A percentile compares a stretch with the other conserved stretches of the same genome.
These are phyloP conservation scores for Capreolus pygargus DNA, from an alignment of 2,113 vertebrate genomes.

Conservation along the genomic window DNA sequence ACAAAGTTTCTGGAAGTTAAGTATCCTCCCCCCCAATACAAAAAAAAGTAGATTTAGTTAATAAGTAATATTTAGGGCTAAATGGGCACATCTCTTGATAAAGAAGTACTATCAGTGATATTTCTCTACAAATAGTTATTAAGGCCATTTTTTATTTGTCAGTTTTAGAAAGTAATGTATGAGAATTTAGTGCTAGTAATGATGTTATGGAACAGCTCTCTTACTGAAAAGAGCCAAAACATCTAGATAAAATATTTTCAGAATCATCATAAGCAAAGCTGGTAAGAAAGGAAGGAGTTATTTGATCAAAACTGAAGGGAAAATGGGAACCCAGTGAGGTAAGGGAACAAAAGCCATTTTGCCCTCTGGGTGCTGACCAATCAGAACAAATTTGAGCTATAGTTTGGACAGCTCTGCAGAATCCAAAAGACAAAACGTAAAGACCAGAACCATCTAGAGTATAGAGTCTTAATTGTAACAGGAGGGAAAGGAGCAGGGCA, in stretches of 20 bases:
- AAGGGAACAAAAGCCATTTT: background rate
- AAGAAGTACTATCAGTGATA: background rate
- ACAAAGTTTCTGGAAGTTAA: background rate
- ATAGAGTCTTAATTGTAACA: background rate
- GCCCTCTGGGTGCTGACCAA: background rate
- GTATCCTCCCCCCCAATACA: background rate
- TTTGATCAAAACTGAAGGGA: slow-evolving; percentile 8
- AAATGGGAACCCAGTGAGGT: background rate
- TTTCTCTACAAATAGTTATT: background rate
- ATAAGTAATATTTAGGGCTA: background rate
- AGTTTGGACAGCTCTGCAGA: background rate
- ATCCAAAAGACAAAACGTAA: background rate
- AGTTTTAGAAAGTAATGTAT: slow-evolving; percentile 26
- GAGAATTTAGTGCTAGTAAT: background rate
- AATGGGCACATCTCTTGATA: background rate
- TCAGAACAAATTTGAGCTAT: background rate
- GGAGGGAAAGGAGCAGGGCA: background rate
- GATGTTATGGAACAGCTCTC: background rate
- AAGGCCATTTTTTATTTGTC: background rate
- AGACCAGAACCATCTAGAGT: background rate
- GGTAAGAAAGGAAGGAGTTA: background rate
- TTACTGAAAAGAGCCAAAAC: slow-evolving; percentile 32
- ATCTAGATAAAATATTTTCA: background rate
- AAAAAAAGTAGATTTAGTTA: background rate
- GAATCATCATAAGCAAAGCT: background rate